Evolutionary conservation across 2,113 vertebrate species (phyloP).

Genomic region (Orycteropus afer): DNA sequence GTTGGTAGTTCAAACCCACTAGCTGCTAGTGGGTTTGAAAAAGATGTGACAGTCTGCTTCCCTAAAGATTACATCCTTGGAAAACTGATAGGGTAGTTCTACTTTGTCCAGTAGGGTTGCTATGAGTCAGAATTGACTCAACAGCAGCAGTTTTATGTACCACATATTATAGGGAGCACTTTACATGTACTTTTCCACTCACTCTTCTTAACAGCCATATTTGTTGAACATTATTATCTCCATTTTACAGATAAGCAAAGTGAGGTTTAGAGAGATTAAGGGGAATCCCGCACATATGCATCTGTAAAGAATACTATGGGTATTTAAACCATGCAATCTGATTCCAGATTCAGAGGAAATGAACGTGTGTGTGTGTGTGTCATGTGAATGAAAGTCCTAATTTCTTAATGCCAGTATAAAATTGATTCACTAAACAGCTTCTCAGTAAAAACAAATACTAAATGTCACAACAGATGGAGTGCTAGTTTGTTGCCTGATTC

Average conservation of each 20-base stretch:
- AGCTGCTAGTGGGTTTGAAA: background rate
- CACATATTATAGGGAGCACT: background rate
- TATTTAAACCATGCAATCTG: background rate
- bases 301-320: background rate
- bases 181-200: background rate
- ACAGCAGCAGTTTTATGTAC: background rate
- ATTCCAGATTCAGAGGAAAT: background rate
- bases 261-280: background rate
- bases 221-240: background rate
- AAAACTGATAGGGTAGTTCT: background rate
- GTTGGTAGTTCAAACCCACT: background rate
- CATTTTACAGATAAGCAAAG: background rate
- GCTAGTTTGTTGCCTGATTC: conserved; percentile 39
- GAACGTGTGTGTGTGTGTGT: background rate
- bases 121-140: background rate
- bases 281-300: background rate
- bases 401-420: conserved; percentile 16
- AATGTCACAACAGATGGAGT: conserved; percentile 50
- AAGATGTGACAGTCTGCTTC: background rate
- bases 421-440: conserved; percentile 35
- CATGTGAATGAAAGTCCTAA: background rate
- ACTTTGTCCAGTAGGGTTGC: background rate
- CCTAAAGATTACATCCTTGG: background rate
- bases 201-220: background rate
- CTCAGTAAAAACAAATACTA: conserved; percentile 45